phyloP scores from a whole-genome alignment of 2,113 vertebrate species.

The Shinisaurus crocodilurus region DNA sequence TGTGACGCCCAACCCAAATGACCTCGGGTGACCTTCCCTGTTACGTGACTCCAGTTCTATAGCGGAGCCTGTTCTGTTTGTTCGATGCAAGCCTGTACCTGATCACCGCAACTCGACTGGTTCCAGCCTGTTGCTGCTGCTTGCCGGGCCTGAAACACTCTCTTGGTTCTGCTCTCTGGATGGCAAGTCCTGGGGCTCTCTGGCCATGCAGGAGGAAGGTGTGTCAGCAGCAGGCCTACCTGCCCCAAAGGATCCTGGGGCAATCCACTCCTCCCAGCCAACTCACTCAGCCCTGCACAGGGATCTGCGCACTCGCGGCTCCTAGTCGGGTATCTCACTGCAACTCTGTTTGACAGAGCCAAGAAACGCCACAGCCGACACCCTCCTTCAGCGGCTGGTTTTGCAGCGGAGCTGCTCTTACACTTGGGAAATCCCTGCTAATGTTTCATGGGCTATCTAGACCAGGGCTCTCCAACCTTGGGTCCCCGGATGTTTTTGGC shows the following conservation, averaged over 20 bases:
- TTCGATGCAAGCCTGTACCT: not conserved
- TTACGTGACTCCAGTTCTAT: too few species aligned
- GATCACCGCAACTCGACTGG: not conserved
- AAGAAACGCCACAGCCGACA: too few species aligned
- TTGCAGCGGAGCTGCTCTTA: not conserved
- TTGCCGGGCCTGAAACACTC: not conserved
- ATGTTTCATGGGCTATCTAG: not conserved
- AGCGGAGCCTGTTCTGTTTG: not conserved
- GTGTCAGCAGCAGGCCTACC: not conserved
- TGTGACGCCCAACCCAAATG: not conserved
- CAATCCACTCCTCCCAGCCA: not conserved
- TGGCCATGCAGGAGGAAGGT: not conserved
- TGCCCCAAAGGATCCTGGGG: not conserved
- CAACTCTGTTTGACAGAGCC: not conserved
- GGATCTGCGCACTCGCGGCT: not conserved
- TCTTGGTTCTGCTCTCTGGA: too few species aligned
- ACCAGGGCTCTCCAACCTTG: too few species aligned
- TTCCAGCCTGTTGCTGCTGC: not conserved
- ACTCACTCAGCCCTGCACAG: not conserved
- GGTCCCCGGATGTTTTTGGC: too few species aligned
- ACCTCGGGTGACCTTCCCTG: not conserved
- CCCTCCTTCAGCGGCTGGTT: not conserved
- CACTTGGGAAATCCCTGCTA: not conserved
- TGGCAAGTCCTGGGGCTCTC: not conserved
- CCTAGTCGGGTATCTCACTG: not conserved